These are phyloP conservation scores for Sinosuthora webbiana DNA, from an alignment of 2,113 vertebrate species.

Conservation along the genomic window DNA sequence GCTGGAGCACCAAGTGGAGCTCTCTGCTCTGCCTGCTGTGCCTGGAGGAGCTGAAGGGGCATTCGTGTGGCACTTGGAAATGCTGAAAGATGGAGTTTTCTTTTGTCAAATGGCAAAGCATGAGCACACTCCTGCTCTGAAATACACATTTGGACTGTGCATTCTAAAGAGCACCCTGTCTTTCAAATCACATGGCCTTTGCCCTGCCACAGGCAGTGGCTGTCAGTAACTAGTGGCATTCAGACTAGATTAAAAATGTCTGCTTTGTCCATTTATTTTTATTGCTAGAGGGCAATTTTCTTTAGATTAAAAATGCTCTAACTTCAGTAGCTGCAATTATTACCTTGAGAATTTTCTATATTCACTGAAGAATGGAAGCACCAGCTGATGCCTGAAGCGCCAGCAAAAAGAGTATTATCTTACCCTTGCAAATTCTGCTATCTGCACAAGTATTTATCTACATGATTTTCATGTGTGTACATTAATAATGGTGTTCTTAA, in stretches of 20 bases:
- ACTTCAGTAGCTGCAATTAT: neutral
- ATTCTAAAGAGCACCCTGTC: neutral
- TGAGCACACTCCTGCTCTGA: neutral
- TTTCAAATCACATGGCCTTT: neutral
- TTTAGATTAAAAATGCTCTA: neutral
- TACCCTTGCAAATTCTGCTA: neutral
- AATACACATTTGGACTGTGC: accelerated
- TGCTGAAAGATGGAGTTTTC: neutral
- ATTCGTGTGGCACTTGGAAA: neutral
- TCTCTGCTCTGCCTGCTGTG: neutral
- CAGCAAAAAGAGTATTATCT: neutral
- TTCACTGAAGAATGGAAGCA: neutral
- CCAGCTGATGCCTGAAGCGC: neutral
- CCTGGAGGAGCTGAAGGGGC: neutral
- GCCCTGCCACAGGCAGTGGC: neutral
- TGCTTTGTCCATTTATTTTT: neutral
- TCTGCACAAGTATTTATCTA: neutral
- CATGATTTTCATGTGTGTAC: neutral
- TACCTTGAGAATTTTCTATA: neutral
- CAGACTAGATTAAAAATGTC: neutral
- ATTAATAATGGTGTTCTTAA: neutral
- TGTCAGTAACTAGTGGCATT: neutral
- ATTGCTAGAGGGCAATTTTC: neutral
- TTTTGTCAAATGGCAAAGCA: neutral
- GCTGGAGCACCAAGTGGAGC: neutral